These are phyloP conservation scores for Pollenia amentaria DNA, from an alignment of 2,888 invertebrate species.

Conservation along the genomic window DNA sequence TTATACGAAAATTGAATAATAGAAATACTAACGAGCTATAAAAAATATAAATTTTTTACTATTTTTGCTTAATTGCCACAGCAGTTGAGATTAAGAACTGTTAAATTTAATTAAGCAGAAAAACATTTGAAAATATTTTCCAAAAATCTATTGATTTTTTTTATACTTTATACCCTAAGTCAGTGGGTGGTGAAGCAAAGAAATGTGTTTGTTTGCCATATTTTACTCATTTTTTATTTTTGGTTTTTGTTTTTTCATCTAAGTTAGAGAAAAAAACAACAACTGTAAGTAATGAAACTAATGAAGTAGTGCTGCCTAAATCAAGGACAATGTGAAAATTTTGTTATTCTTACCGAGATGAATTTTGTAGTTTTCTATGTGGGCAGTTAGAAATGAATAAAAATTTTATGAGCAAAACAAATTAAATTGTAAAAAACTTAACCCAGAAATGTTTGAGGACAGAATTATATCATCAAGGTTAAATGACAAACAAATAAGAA, in stretches of 20 bases:
- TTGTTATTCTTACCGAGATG: background rate
- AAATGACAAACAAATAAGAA: background rate
- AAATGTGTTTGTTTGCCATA: background rate
- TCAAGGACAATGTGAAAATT: conserved; percentile 39
- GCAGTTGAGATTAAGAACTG: conserved; percentile 9
- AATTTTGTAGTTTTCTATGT: background rate
- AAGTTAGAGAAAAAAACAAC: background rate
- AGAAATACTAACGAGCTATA: background rate
- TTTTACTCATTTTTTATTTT: background rate
- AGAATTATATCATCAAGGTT: background rate
- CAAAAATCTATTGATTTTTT: background rate
- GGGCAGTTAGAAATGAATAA: background rate
- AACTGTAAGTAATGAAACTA: conserved; percentile 34
- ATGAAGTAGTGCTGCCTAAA: conserved; percentile 36
- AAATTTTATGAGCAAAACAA: background rate
- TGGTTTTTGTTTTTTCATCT: background rate
- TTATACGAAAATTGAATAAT: too few species aligned
- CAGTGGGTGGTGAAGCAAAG: conserved; percentile 5
- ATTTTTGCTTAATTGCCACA: conserved; percentile 19
- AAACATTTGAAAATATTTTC: conserved; percentile 4
- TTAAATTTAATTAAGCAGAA: conserved; percentile 31
- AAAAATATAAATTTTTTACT: conserved; percentile 6
- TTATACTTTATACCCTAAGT: background rate
- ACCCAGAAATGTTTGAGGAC: background rate
- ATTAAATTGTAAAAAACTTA: background rate